A percentile compares a stretch with the other conserved stretches of the same genome.
These are phyloP conservation scores for Bellardia bayeri DNA, from an alignment of 2,888 invertebrate species.

Conservation along the genomic window DNA sequence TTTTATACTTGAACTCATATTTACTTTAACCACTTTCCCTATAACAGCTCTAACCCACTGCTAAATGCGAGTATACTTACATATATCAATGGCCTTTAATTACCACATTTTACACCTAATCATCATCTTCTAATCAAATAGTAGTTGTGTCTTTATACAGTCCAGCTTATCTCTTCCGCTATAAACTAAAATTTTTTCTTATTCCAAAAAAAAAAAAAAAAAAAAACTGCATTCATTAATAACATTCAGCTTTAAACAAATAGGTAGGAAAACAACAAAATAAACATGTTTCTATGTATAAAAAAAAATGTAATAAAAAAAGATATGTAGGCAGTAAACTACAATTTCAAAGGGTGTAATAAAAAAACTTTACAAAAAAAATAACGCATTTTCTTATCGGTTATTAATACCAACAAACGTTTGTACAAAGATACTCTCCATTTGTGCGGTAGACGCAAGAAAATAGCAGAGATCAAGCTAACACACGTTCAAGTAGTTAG, in stretches of 20 bases:
- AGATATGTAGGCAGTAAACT: constrained; percentile 46
- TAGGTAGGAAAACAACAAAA: constrained; percentile 45
- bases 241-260: constrained; percentile 24
- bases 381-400: constrained; percentile 70
- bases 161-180: constrained; percentile 57
- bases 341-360: constrained; percentile 53
- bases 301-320: constrained; percentile 16
- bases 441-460: background rate
- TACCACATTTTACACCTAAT: constrained; percentile 56
- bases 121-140: constrained; percentile 42
- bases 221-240: constrained; percentile 54
- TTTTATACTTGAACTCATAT: background rate
- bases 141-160: background rate
- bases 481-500: constrained; percentile 10
- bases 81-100: constrained; percentile 30
- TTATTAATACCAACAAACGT: constrained; percentile 27
- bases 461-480: constrained; percentile 14
- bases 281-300: constrained; percentile 50
- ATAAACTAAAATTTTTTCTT: constrained; percentile 47
- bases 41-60: constrained; percentile 19
- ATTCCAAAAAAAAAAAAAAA: too few relatives aligned
- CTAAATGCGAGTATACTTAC: background rate
- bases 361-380: background rate
- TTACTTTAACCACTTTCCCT: constrained; percentile 1
- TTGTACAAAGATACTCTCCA: background rate